phyloP scores from a whole-genome alignment of 2,797 vertebrate species.

The Buphagus erythrorhynchus region DNA sequence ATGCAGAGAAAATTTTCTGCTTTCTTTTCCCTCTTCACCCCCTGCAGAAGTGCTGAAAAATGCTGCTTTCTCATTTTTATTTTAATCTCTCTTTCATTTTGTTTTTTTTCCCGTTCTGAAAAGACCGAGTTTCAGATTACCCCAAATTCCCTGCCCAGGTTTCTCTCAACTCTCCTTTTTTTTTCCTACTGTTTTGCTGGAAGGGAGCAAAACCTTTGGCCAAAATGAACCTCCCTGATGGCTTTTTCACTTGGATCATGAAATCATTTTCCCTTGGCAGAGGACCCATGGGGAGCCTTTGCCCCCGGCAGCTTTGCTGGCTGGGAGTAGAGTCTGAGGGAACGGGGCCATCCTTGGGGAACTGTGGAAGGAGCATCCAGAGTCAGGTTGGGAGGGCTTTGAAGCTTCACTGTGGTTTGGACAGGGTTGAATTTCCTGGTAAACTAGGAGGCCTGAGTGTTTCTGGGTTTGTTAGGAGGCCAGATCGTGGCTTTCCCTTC shows the following conservation, averaged over 20 bases:
- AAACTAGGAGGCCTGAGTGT: conserved; percentile 31
- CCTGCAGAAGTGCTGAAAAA: conserved; percentile 34
- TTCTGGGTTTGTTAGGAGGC: conserved; percentile 10
- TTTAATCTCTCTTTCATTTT: neutral
- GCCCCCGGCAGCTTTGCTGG: neutral
- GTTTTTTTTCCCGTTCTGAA: neutral
- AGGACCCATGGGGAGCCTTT: neutral
- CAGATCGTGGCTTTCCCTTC: conserved; percentile 38
- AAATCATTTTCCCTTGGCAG: conserved; percentile 7
- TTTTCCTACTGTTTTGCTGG: neutral
- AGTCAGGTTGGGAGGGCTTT: conserved; percentile 38
- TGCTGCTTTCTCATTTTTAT: neutral
- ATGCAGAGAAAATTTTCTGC: conserved; percentile 9
- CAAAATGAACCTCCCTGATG: neutral
- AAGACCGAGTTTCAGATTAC: neutral
- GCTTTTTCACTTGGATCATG: neutral
- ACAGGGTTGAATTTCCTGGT: conserved; percentile 12
- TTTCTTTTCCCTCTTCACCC: neutral
- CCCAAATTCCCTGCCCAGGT: neutral
- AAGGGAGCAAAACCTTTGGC: neutral
- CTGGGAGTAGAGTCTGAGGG: neutral
- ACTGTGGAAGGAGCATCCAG: neutral
- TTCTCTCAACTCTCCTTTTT: neutral
- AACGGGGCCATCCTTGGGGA: neutral
- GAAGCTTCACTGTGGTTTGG: conserved; percentile 39